Base-by-base conservation (phyloP, 2,797 vertebrate species). In the Sebastes steindachneri region DNA sequence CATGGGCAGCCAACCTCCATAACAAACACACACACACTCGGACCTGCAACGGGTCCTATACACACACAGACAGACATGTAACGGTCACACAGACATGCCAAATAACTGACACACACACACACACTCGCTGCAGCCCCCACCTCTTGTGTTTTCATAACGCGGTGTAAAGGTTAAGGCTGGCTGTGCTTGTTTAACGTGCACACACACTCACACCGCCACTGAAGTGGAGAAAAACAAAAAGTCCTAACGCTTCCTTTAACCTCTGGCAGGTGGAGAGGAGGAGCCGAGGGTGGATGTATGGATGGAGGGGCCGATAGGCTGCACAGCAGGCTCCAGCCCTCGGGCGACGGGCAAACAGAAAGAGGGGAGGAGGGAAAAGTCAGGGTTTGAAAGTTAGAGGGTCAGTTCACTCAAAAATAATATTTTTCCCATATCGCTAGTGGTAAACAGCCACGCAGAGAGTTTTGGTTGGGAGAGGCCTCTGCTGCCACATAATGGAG, bases 141-240 rank as follows among this genome's bases (percentile, higher is more conserved):
- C 76, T 48, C 76, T 26, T 10, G n/a, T 95, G 95, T 95, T 95
- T 94, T 95, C 90, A 95, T 87, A 96, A 96, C 85, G 79, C 5
- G 66, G 87, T 84, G 82, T 90, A 93, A 95, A 95, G 93, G 92
- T 94, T 90, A 92, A 88, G 84, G 92, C 90, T 37, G 72, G 72
- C 85, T 85, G 65, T 93, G 90, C 92, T 95, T 96, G 93, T 95
- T 95, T 94, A 92, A 89, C 66, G 25, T 95, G 86, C 84, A 94
- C 88, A 95, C 91, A 87, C 79, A 69, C 54, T 45, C 74, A 74
- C 68, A 73, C 60, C 67, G 3, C 66, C 4, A 66, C 86, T 37
- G 69, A 83, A 80, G 73, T 81, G 77, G 59, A 88, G 80, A 88
- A 93, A 94, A 94, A 93, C 89, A 93, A 91, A 91, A 83, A 77